Evolutionary conservation across 2,797 vertebrate genomes (phyloP).

Genomic region (Myotis daubentonii): DNA sequence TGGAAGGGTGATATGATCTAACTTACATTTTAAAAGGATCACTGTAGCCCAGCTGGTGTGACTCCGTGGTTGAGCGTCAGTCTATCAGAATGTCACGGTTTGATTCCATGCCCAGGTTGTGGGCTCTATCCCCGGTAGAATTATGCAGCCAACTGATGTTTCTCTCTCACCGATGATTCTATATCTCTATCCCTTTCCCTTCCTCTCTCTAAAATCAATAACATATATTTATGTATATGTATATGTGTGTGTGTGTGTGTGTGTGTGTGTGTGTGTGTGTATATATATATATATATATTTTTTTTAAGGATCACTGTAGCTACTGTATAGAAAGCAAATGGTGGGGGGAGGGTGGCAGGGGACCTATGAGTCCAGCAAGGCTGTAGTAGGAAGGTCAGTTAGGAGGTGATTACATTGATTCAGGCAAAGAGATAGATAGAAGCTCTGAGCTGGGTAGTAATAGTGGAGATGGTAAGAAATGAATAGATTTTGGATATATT

Average conservation of each 20-base stretch:
- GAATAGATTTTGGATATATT: neutral
- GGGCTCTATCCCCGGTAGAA: too few relatives aligned
- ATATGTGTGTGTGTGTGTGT: too few relatives aligned
- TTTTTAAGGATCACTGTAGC: neutral
- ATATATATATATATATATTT: too few relatives aligned
- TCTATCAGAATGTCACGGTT: too few relatives aligned
- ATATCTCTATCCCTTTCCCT: too few relatives aligned
- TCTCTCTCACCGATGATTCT: too few relatives aligned
- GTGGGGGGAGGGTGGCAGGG: neutral
- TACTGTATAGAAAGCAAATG: neutral
- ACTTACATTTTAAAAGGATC: slow-evolving; percentile 41
- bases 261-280: too few relatives aligned
- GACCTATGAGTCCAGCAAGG: neutral
- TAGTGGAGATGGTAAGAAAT: neutral
- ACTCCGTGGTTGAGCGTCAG: too few relatives aligned
- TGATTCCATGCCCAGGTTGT: too few relatives aligned
- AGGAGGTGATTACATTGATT: neutral
- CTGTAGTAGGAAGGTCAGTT: neutral
- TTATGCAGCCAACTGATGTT: too few relatives aligned
- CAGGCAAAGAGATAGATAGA: neutral
- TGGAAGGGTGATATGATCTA: neutral
- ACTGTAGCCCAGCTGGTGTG: neutral
- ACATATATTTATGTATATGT: too few relatives aligned
- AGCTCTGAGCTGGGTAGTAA: neutral
- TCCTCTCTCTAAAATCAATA: too few relatives aligned